Evolutionary conservation across 1,140 invertebrate genomes (phyloP), one percentile per base, ranked within the genome.

Genomic region (Drosophila cardini): DNA sequence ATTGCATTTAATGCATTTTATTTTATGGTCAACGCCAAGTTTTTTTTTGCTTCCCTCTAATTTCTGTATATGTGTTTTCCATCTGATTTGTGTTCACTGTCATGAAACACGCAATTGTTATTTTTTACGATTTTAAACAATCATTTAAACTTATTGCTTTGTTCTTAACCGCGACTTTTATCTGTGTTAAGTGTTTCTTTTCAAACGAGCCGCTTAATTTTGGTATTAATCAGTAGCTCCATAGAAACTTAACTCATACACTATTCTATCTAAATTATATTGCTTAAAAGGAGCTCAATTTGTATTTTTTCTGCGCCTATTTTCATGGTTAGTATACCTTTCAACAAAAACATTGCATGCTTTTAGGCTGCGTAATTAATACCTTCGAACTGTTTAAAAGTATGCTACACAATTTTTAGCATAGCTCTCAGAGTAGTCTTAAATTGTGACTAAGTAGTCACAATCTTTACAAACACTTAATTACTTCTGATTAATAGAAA

Each of bases 1-100:
- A 87, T 89, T 86, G 79, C 81, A 79, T 86, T 87, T 79, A 79
- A 87, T 83, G 58, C 57, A 75, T 50, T 70, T 72, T 60, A 71
- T 71, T 74, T 70, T 74, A 75, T 71, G 67, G 72, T 70, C 72
- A 71, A 64, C 68, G 68, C 60, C 53, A 75, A 61, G 56, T 71
- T 69, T 69, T 71, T 69, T 69, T 69, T 43, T 21, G 21, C 5
- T 26, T 26, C 5, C 21, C 4, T 30, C 16, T 52, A 16, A 60
- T 43, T 53, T 45, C 10, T 11, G 16, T 32, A 43, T 26, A 61
- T 55, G 38, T 52, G 26, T 67, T 26, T 26, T 53, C 46, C 63
- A 36, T 50, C 62, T 72, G 62, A 65, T 72, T 72, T 72, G 45
- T 72, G 62, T 67, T 53, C 38, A 67, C 55, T 72, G 70, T 71